Evolutionary conservation across 2,888 invertebrate species (phyloP), one percentile per base, ranked within the genome.

Genomic region (Ephialtes manifestator): DNA sequence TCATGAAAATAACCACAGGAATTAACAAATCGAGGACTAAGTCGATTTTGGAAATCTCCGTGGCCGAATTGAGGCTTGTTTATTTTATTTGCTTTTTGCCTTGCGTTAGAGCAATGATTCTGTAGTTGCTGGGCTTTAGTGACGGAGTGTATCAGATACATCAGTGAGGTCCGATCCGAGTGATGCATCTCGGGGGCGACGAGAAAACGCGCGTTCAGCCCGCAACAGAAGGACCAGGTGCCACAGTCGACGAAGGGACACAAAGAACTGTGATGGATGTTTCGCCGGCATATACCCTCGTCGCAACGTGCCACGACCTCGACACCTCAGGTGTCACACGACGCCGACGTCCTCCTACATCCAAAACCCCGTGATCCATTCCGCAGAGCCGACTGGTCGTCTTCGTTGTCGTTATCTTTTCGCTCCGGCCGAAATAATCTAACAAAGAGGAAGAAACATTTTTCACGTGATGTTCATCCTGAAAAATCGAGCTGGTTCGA

Each of bases 251-350:
- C 87, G 84, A 86, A 39, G 88, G 81, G 89, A 89, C 90, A 91
- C 89, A 90, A 92, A 91, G 92, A 90, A 88, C 79, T 4, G 89
- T 93, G 93, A 93, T 93, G 93, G 92, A 93, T 93, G 92, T 85
- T 77, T 77, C 77, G 68, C 82, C 85, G 81, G 89, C 89, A 89
- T 70, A 43, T 55, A 76, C 90, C 91, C 91, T 90, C 90, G 72
- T 82, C 79, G 91, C 90, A 92, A 90, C 89, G 89, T 86, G 89
- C 88, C 90, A 89, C 89, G 89, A 89, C 90, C 90, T 89, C 90
- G 89, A 87, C 90, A 91, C 89, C 92, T 92, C 92, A 92, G 91
- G 91, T 92, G 92, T 92, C 93, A 92, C 89, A 89, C 86, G 84
- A 83, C 90, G 89, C 92, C 92, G 92, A 91, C 88, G 90, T 91